Conservation (phyloP, 2,113 vertebrate species). For the Gallinago jamesoni region DNA sequence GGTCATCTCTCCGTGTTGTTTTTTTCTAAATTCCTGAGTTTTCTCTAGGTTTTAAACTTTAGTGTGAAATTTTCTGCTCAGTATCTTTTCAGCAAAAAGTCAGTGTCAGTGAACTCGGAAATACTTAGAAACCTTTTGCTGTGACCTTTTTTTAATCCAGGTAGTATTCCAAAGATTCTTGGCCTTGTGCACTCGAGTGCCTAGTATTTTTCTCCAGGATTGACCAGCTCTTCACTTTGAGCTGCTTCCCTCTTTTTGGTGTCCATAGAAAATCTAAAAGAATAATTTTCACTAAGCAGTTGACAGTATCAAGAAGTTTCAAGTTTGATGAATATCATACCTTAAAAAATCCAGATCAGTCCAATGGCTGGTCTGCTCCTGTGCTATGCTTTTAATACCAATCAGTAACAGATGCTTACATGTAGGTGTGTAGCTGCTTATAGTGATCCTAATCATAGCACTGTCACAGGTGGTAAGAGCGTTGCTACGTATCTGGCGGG, state of each 20-base stretch:
- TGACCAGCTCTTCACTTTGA: not conserved
- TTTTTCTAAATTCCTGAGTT: not conserved
- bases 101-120: not conserved
- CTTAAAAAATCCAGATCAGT: not conserved
- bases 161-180: not conserved
- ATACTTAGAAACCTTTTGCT: not conserved
- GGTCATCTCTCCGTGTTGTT: not conserved
- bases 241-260: not conserved
- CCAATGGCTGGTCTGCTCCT: not conserved
- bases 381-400: not conserved
- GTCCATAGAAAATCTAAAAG: not conserved
- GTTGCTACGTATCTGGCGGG: not conserved
- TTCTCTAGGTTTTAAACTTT: not conserved
- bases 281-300: not conserved
- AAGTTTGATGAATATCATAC: not conserved
- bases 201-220: not conserved
- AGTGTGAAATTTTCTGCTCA: not conserved
- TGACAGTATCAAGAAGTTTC: not conserved
- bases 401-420: not conserved
- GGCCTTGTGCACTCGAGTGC: not conserved
- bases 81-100: not conserved
- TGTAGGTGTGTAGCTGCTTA: not conserved
- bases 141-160: not conserved
- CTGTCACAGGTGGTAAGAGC: not conserved
- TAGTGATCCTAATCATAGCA: not conserved